Percentiles rank a stretch among this genome's conserved stretches.
These are phyloP conservation scores for Stenoptilia bipunctidactyla DNA, from an alignment of 2,888 invertebrate species.

Conservation along the genomic window DNA sequence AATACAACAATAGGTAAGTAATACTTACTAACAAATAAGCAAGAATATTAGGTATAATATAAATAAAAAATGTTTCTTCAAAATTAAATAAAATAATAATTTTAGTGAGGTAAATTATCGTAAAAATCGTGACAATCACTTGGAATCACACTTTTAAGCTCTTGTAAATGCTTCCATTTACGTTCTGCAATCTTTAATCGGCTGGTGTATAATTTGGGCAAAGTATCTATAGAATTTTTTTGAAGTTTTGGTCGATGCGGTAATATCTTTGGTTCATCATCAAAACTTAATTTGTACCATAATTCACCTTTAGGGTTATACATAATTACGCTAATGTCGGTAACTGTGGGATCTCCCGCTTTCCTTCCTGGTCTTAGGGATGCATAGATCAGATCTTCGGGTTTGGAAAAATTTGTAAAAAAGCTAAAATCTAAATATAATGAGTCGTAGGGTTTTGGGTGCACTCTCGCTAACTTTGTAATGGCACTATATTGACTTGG, in stretches of 20 bases:
- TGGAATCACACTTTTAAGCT: slow-evolving; percentile 12
- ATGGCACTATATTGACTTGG: slow-evolving; percentile 11
- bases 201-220: background rate
- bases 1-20: too few relatives aligned
- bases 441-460: slow-evolving; percentile 8
- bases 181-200: too few relatives aligned
- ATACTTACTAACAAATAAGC: too few relatives aligned
- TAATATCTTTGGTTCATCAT: slow-evolving; percentile 10
- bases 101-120: slow-evolving; percentile 4
- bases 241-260: slow-evolving; percentile 9
- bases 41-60: too few relatives aligned
- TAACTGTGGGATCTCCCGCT: slow-evolving; percentile 14
- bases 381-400: slow-evolving; percentile 10
- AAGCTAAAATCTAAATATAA: slow-evolving; percentile 8
- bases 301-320: slow-evolving; percentile 13
- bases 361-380: slow-evolving; percentile 13
- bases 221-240: slow-evolving; percentile 9
- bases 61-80: too few relatives aligned
- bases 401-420: slow-evolving; percentile 12
- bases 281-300: slow-evolving; percentile 13
- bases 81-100: too few relatives aligned
- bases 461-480: slow-evolving; percentile 11
- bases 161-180: slow-evolving; percentile 10
- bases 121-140: slow-evolving; percentile 13
- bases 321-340: slow-evolving; percentile 10